Conservation (phyloP, 2,797 vertebrate species). For the Leptodactylus fallax region DNA sequence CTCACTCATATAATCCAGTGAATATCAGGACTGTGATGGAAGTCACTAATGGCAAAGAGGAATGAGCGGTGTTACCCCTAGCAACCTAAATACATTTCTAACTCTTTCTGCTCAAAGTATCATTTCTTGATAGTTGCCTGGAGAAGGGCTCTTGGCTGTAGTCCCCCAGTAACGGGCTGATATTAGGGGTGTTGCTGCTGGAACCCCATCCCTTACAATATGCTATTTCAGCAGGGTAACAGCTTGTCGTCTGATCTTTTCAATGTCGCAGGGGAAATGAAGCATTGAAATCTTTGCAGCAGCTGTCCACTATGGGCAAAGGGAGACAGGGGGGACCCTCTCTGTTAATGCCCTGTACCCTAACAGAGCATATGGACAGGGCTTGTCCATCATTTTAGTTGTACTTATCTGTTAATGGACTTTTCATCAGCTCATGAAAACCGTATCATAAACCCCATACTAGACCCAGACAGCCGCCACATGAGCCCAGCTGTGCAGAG, state of each 20-base stretch:
- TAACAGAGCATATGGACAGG: not conserved
- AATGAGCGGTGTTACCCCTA: too few species aligned
- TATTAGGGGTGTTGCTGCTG: not conserved
- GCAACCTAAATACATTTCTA: too few species aligned
- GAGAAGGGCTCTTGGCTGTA: too few species aligned
- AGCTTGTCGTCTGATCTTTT: not conserved
- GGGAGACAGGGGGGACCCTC: not conserved
- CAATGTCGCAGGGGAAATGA: not conserved
- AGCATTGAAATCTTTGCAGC: not conserved
- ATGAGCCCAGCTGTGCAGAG: not conserved
- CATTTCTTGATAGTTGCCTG: too few species aligned
- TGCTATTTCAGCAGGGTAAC: not conserved
- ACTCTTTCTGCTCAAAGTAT: too few species aligned
- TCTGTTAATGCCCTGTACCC: not conserved
- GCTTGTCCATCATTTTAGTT: not conserved
- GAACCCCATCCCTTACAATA: too few species aligned
- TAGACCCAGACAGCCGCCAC: not conserved
- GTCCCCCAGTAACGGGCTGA: too few species aligned
- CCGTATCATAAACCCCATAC: not conserved
- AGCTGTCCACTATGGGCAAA: not conserved
- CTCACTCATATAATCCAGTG: too few species aligned
- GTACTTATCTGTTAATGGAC: not conserved
- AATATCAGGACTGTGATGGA: too few species aligned
- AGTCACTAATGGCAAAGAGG: too few species aligned
- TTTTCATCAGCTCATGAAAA: not conserved